Base-by-base conservation (phyloP, 2,797 vertebrate species). In the Peromyscus nudipes region DNA sequence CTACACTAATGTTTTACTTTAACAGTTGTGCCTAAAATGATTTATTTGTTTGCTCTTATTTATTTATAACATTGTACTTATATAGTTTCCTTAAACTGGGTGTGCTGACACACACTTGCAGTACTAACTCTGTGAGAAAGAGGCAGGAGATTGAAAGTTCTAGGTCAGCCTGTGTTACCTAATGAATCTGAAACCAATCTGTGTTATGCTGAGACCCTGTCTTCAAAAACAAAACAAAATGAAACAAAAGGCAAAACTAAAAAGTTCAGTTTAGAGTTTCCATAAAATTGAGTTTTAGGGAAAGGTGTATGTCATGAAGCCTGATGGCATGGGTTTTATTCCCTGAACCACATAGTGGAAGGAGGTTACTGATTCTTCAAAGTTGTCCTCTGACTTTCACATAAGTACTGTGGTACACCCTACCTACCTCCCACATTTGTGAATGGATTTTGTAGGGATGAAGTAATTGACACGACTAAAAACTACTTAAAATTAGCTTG, bases 41-140 rank as follows among this genome's bases (percentile, higher is more conserved):
- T 49, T 75, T 67, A 21, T 14, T 69, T n/a, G 43, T 52, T 67
- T 46, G 6, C 17, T 67, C 19, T 67, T 85, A 73, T 43, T 92
- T 71, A 84, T 21, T n/a, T 84, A 13, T 60, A 96, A 90, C 95
- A 92, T 34, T 96, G 1, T 84, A 88, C 64, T 86, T 76, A 83
- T 86, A 65, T 40, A 64, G 37, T 85, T 65, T 19, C 11, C n/a
- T 69, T n/a, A 73, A 89, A 34, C 55, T 89, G 37, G 29, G 8
- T 29, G 5, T 40, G 5, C n/a, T 75, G 67, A 73, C n/a, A 57
- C 27, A 88, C 13, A n/a, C 13, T 55, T 73, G 67, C 8, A 87
- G 71, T 62, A 52, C 17, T 62, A 89, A 75, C 6, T 64, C 31
- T n/a, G 40, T 21, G 21, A 89, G 29, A 60, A 60, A 89, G 69